Base-by-base conservation (phyloP, 2,888 invertebrate species). In the Dermolepida albohirtum region DNA sequence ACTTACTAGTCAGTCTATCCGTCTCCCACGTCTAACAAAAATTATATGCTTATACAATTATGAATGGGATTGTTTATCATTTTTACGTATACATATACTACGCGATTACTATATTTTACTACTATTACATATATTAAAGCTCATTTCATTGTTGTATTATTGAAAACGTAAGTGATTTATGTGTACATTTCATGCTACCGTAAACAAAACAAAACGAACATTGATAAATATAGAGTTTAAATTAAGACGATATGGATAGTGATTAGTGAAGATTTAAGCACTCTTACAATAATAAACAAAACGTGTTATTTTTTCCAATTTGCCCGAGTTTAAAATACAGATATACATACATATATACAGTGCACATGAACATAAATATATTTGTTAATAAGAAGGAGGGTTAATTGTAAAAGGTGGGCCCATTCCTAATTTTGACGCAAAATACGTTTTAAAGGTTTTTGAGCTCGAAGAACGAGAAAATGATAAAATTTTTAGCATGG, bases 61-160 rank as follows among this genome's bases (percentile, higher is more conserved):
- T 57, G 57, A 57, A 57, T 57, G 57, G 40, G 27, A 27, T 57
- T 57, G 57, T 57, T 57, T 57, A 57, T 57, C 57, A 57, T 57
- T 57, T 57, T 57, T 44, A 57, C 57, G 57, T 34, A 34, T 34
- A 22, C 57, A 44, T 43, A 43, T 57, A 43, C 57, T 57, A 44
- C 54, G 40, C 57, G 43, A 57, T 57, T 57, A 57, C 43, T 44
- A 57, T 27, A 27, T 44, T 34, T 34, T 34, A 34, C 34, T 43
- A 57, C 57, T 57, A 44, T 27, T 27, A 47, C 17, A 17, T 47
- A 17, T 41, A 40, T 17, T 16, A 22, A 41, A 43, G 43, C 22
- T 34, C 34, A 17, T 44, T 44, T 57, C 44, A 57, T 57, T 57
- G 57, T 57, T 57, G 14, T 34, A 10, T 57, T 57, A 57, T 44